Evolutionary conservation across 2,113 vertebrate genomes (phyloP), one percentile per base, ranked within the genome.

Genomic region (Penelope pileata): DNA sequence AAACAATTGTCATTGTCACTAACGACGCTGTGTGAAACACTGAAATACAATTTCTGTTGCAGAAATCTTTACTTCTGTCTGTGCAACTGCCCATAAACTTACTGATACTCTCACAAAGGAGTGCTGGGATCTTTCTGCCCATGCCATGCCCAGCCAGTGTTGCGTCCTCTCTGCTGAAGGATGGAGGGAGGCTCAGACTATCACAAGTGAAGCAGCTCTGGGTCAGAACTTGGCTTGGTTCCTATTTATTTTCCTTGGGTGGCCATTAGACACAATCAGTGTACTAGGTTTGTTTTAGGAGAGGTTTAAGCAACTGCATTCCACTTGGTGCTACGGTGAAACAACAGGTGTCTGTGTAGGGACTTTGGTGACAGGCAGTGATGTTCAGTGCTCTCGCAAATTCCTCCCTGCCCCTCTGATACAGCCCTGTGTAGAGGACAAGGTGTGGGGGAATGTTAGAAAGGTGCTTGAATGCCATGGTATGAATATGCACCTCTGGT

Each of bases 401-500:
- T 72, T 43, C 36, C 34, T 47, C 36, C 6, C 3, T 11, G 21
- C 11, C 18, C 9, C 32, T 59, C 32, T 2, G 2, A 5, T 19
- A 10, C 42, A 63, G 3, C 56, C 10, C 5, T 6, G 18, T 34
- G 47, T 27, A 48, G 66, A 58, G 68, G 42, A 30, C 24, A 17
- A 43, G 29, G 42, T n/a, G 36, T 27, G 40, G 42, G 16, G 32
- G 27, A 22, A 4, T 26, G 14, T 34, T n/a, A 4, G 26, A 47
- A 47, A 51, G 21, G 36, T 45, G 40, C 45, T 63, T 94, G 45
- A 21, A n/a, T n/a, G n/a, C n/a, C n/a, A n/a, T n/a, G n/a, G n/a
- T n/a, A n/a, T n/a, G n/a, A n/a, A 53, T 60, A 29, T 0, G 0
- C 40, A 22, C 0, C 23, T 2, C 9, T 32, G 30, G 5, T 27